Percentiles rank a stretch among this genome's conserved stretches.
Evolutionary conservation across 1,140 invertebrate species (phyloP).

Genomic region (Drosophila punjabiensis): DNA sequence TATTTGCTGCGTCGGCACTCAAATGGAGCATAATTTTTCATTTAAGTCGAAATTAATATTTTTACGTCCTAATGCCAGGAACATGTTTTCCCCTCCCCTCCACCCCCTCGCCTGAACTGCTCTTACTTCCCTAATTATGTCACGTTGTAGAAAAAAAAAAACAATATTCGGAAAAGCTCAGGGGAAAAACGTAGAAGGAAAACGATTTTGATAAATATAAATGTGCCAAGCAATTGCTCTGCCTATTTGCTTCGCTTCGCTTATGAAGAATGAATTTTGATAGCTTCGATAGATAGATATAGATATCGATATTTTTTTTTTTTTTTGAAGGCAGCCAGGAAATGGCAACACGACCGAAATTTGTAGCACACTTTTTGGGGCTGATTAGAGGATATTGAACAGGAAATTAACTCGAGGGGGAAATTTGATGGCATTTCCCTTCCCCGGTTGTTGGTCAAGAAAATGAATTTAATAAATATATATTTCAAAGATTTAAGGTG

Average conservation of each 20-base stretch:
- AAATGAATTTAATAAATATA: conserved; percentile 10
- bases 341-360: conserved; percentile 4
- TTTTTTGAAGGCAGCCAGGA: not conserved
- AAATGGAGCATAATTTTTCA: conserved; percentile 83
- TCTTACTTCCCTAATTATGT: conserved; percentile 62
- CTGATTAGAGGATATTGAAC: conserved; percentile 42
- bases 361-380: conserved; percentile 22
- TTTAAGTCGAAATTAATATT: conserved; percentile 84
- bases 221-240: conserved; percentile 22
- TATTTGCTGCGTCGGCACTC: conserved; percentile 65
- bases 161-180: conserved; percentile 27
- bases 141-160: conserved; percentile 50
- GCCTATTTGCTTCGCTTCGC: too few relatives aligned
- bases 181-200: conserved; percentile 8
- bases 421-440: not conserved
- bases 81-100: conserved; percentile 32
- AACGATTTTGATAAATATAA: conserved; percentile 44
- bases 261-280: conserved; percentile 34
- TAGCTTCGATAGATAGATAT: conserved; percentile 19
- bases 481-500: not conserved
- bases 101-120: not conserved
- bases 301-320: not conserved
- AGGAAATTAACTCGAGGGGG: conserved; percentile 30
- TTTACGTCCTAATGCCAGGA: conserved; percentile 54
- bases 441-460: conserved; percentile 1